These are phyloP conservation scores for Rugalucina vietnamica DNA, from an alignment of 2,888 invertebrate species.

Conservation along the genomic window DNA sequence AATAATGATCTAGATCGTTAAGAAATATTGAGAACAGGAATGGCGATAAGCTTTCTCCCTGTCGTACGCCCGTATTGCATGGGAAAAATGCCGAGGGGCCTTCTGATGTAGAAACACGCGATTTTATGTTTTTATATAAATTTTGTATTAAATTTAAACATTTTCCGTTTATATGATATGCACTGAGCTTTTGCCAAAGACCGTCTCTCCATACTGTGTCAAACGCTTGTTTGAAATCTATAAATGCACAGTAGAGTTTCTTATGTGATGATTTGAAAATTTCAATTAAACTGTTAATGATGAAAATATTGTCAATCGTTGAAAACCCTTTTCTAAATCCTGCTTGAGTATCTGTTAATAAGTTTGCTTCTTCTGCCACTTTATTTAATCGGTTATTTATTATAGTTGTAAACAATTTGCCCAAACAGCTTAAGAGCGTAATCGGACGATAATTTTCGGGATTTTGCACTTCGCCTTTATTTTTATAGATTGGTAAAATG, in stretches of 20 bases:
- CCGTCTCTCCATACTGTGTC: background rate
- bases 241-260: background rate
- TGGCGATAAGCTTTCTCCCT: background rate
- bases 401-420: background rate
- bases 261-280: background rate
- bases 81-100: background rate
- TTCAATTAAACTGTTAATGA: background rate
- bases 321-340: background rate
- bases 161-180: background rate
- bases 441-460: constrained; percentile 28
- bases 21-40: background rate
- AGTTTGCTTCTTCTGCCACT: background rate
- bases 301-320: background rate
- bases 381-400: background rate
- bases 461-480: constrained; percentile 8
- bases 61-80: background rate
- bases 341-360: background rate
- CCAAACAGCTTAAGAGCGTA: constrained; percentile 11
- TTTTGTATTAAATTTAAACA: background rate
- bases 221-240: background rate
- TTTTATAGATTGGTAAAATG: constrained; percentile 30
- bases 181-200: background rate
- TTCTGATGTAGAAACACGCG: background rate
- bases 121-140: background rate
- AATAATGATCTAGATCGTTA: background rate